Conservation (phyloP, 2,888 invertebrate species). For the Lissocephala sabroskyi region DNA sequence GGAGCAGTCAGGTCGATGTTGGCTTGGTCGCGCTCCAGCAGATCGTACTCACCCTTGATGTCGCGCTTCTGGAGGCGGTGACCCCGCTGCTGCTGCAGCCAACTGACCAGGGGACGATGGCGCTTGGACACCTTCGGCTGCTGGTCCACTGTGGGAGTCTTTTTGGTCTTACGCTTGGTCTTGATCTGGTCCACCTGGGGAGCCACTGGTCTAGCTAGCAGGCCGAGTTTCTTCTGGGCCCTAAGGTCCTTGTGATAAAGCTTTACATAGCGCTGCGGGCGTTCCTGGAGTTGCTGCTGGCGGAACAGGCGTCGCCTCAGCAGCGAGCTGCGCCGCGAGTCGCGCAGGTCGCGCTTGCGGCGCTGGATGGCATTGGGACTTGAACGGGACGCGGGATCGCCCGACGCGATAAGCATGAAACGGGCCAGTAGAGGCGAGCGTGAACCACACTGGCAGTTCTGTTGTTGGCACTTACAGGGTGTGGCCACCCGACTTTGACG, state of each 20-base stretch:
- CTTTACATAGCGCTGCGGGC: conserved; percentile 54
- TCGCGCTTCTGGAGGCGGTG: conserved; percentile 59
- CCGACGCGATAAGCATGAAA: neutral
- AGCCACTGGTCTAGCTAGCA: conserved; percentile 3
- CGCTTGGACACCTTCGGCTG: neutral
- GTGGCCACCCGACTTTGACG: conserved; percentile 2
- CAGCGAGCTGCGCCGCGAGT: conserved; percentile 28
- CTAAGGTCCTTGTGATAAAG: conserved; percentile 52
- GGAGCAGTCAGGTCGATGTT: conserved; percentile 65
- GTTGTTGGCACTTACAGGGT: conserved; percentile 16
- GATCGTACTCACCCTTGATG: conserved; percentile 69
- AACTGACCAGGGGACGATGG: conserved; percentile 13
- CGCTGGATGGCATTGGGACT: conserved; percentile 41
- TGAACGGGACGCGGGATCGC: too few relatives aligned
- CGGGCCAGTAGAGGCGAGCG: neutral
- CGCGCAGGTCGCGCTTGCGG: conserved; percentile 52
- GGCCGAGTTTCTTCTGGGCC: conserved; percentile 23
- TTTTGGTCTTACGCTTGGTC: conserved; percentile 46
- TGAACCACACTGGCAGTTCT: conserved; percentile 19
- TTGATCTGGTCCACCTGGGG: conserved; percentile 5
- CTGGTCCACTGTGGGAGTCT: conserved; percentile 15
- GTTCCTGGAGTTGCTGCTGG: conserved; percentile 43
- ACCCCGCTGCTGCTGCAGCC: conserved; percentile 13
- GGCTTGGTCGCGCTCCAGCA: conserved; percentile 59
- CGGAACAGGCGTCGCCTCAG: conserved; percentile 41